Evolutionary conservation across 2,888 invertebrate species (phyloP).

Genomic region (Encarsia formosa): DNA sequence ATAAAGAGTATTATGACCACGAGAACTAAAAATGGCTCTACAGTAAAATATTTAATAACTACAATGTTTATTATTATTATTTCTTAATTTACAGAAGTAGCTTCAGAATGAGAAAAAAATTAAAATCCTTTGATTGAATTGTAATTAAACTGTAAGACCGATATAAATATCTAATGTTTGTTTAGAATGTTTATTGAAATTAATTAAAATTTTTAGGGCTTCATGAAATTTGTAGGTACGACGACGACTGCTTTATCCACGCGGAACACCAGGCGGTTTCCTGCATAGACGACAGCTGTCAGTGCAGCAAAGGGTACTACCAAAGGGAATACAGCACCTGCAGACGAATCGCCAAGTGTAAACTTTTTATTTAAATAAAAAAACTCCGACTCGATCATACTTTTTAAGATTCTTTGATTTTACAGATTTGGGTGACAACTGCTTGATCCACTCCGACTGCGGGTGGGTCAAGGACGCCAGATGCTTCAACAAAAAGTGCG

Average conservation of each 20-base stretch:
- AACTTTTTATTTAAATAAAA: background rate
- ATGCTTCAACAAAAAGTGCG: background rate
- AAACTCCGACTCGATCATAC: background rate
- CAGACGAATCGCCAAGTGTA: conserved; percentile 32
- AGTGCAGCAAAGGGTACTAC: conserved; percentile 40
- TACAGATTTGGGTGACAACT: conserved; percentile 3
- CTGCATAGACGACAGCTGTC: conserved; percentile 35
- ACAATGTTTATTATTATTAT: no score
- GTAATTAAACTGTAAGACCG: no score
- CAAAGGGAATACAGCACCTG: conserved; percentile 44
- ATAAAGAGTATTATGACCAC: no score
- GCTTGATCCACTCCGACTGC: conserved; percentile 9
- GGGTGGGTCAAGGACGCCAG: background rate
- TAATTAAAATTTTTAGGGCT: conserved; percentile 32
- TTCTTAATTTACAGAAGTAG: no score
- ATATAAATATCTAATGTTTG: no score
- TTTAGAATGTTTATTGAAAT: background rate
- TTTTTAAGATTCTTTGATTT: background rate
- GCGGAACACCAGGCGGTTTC: conserved; percentile 36
- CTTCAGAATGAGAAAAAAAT: no score
- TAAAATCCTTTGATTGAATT: no score
- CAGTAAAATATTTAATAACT: no score
- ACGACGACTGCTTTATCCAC: conserved; percentile 40
- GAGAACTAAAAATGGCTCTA: no score
- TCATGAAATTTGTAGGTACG: conserved; percentile 33